Evolutionary conservation across 2,797 vertebrate genomes (phyloP), one percentile per base, ranked within the genome.

Genomic region (Hyperoplus lanceolatus): DNA sequence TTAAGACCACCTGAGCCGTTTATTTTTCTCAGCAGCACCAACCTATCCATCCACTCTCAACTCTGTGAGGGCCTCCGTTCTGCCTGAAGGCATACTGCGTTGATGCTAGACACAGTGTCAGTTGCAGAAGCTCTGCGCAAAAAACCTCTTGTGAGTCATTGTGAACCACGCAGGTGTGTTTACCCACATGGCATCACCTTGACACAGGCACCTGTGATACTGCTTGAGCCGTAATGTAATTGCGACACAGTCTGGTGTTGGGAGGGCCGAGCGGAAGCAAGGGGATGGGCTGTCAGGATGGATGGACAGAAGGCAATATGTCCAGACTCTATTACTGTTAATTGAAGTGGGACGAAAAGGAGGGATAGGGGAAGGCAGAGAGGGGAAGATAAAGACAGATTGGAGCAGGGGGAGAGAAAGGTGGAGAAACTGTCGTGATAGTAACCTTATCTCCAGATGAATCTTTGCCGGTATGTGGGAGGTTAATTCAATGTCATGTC

Each of bases 401-500:
- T 21, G 36, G 2, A 53, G 49, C 36, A 43, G 42, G 16, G 54
- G 12, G 12, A 45, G 48, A 60, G 58, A 60, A 16, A 36, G 29
- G 55, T n/a, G 49, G 57, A 50, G 66, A 73, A 54, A 36, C 64
- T 38, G 56, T 65, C 6, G 9, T 61, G 70, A 77, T 61, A 62
- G 67, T 79, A 70, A 83, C 65, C 76, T 88, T 91, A 89, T 86
- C 82, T 87, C 68, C 39, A 71, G 77, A 60, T 84, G 73, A 80
- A 85, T 82, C 73, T 81, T 60, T 73, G 87, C 81, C 75, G 54
- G 72, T 75, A 76, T 86, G 70, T 80, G 64, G 85, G 73, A 90
- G 85, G 87, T 82, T 85, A 90, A 89, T 87, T 84, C 80, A 90
- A 73, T 88, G 87, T 87, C 86, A 80, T 81, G 80, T 7, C 77